These are phyloP conservation scores for Psylliodes chrysocephalus DNA, from an alignment of 2,888 invertebrate genomes.

Conservation along the genomic window DNA sequence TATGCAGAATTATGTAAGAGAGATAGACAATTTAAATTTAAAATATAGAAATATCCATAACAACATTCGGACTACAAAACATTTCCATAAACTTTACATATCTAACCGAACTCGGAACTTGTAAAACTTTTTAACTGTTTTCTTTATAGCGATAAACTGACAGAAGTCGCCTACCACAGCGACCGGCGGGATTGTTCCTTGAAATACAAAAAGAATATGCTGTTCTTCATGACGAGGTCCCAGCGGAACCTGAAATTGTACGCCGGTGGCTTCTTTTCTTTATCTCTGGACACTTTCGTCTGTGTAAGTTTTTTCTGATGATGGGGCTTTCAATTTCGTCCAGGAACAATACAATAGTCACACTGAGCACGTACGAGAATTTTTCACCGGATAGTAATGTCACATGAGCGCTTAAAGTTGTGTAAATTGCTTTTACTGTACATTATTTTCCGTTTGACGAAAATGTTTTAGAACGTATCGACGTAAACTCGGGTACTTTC, in stretches of 20 bases:
- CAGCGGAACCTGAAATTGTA: slow-evolving; percentile 65
- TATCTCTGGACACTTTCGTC: slow-evolving; percentile 67
- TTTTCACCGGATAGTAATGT: background rate
- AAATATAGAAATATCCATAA: too few relatives aligned
- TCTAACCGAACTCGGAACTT: background rate
- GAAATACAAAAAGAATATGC: slow-evolving; percentile 62
- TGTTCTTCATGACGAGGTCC: slow-evolving; percentile 65
- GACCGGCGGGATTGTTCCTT: slow-evolving; percentile 61
- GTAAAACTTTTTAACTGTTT: background rate
- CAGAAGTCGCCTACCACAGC: slow-evolving; percentile 33
- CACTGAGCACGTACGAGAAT: background rate
- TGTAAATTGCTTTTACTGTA: background rate
- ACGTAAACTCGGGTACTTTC: too few relatives aligned
- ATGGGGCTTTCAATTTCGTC: background rate
- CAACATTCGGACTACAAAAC: too few relatives aligned
- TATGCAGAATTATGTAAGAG: too few relatives aligned
- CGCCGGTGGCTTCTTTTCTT: slow-evolving; percentile 66
- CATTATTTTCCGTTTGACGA: too few relatives aligned
- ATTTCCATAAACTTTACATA: background rate
- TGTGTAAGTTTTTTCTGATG: slow-evolving; percentile 58
- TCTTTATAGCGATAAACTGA: background rate
- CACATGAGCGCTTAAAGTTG: background rate
- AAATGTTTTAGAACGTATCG: too few relatives aligned
- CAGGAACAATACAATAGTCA: background rate
- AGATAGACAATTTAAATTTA: too few relatives aligned